A percentile compares a stretch with the other conserved stretches of the same genome.
Conservation (phyloP, 2,888 invertebrate species). For the Lapara coniferarum region DNA sequence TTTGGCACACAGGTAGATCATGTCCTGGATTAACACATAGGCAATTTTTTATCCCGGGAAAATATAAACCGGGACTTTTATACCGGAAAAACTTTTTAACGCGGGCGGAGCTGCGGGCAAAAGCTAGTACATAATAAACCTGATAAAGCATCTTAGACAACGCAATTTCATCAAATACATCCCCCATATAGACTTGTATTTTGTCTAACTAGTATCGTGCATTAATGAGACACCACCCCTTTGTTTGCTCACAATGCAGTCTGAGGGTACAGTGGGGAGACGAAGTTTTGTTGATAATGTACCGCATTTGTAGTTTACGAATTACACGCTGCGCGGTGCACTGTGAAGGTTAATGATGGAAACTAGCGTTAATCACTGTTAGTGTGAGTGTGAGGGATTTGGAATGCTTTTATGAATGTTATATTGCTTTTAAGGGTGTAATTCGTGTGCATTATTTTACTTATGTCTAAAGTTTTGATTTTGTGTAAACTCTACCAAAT, state of each 20-base stretch:
- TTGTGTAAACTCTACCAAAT: neutral
- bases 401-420: neutral
- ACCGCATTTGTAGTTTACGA: slow-evolving; percentile 9
- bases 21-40: no score
- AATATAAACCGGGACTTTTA: no score
- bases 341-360: slow-evolving; percentile 42
- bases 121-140: no score
- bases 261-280: slow-evolving; percentile 49
- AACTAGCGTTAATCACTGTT: neutral
- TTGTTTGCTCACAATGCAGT: slow-evolving; percentile 64
- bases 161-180: neutral
- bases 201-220: slow-evolving; percentile 34
- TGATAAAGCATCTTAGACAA: no score
- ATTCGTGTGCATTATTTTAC: neutral
- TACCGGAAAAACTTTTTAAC: no score
- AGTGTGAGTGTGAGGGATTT: neutral
- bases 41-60: no score
- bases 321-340: slow-evolving; percentile 14
- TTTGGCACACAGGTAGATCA: no score
- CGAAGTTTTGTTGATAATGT: slow-evolving; percentile 48
- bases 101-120: no score
- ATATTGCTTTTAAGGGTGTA: neutral
- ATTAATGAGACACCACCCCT: slow-evolving; percentile 56
- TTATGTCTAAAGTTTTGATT: neutral
- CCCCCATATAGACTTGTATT: neutral